Percentiles rank a stretch among this genome's conserved stretches.
Evolutionary conservation across 2,113 vertebrate species (phyloP).

Genomic region (Todiramphus chloris): DNA sequence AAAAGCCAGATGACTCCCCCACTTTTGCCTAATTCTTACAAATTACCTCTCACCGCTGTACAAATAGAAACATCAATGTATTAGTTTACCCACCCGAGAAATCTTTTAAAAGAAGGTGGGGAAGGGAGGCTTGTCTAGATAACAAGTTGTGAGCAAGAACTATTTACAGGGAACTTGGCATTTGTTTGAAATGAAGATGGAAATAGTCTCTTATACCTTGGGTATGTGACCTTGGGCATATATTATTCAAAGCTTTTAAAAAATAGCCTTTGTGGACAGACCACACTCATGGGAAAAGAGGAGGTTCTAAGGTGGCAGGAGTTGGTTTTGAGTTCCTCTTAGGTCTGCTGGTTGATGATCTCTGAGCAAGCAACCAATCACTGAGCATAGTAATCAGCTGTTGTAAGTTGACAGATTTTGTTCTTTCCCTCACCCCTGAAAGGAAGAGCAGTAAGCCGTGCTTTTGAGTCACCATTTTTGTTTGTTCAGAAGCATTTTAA

Average conservation of each 20-base stretch:
- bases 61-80: not conserved
- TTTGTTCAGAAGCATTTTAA: not conserved
- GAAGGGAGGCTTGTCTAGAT: not conserved
- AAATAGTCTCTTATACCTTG: not conserved
- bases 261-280: not conserved
- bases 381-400: not conserved
- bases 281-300: not conserved
- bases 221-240: not conserved
- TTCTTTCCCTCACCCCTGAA: not conserved
- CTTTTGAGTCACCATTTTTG: not conserved
- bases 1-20: constrained; percentile 9
- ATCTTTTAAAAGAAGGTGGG: not conserved
- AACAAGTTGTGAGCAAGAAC: not conserved
- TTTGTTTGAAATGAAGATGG: not conserved
- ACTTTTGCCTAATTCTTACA: constrained; percentile 20
- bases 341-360: not conserved
- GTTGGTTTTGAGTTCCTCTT: not conserved
- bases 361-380: not conserved
- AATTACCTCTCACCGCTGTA: not conserved
- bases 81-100: not conserved
- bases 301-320: not conserved
- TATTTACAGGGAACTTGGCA: not conserved
- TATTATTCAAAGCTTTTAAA: not conserved
- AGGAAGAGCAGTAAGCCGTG: not conserved
- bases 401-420: not conserved